A percentile compares a stretch with the other conserved stretches of the same genome.
Evolutionary conservation across 2,113 vertebrate species (phyloP).

Genomic region (Melospiza georgiana): DNA sequence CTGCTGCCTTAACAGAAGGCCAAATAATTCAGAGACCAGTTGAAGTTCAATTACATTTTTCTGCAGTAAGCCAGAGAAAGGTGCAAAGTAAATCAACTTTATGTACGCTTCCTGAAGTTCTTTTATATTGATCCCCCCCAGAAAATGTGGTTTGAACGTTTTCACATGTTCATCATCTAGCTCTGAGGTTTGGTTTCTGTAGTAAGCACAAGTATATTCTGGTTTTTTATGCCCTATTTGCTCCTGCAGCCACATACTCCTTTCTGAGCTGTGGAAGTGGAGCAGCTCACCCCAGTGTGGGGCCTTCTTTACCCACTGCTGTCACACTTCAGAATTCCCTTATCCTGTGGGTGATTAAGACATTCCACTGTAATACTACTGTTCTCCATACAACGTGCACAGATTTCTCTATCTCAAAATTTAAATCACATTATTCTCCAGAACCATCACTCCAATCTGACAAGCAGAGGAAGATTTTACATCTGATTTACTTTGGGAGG

Average conservation of each 20-base stretch:
- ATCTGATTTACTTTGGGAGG: not conserved
- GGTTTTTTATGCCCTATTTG: not conserved
- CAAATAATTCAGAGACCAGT: slow-evolving; percentile 38
- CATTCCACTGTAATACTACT: not conserved
- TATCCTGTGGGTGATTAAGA: not conserved
- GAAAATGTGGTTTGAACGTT: not conserved
- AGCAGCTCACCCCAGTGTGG: accelerated
- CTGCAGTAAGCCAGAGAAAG: slow-evolving; percentile 24
- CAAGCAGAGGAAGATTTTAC: not conserved
- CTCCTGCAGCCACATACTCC: not conserved
- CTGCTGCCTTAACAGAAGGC: not conserved
- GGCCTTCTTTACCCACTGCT: not conserved
- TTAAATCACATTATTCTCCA: not conserved
- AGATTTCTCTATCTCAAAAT: not conserved
- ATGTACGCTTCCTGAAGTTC: not conserved
- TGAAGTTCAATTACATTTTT: slow-evolving; percentile 55
- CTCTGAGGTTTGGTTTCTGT: not conserved
- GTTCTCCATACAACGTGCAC: not conserved
- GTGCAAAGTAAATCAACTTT: slow-evolving; percentile 49
- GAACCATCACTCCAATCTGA: not conserved
- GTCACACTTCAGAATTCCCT: not conserved
- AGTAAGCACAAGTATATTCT: not conserved
- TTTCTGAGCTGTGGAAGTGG: not conserved
- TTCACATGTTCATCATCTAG: not conserved
- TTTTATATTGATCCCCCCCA: not conserved